These are phyloP conservation scores for Psittacula cyanocephala DNA, from an alignment of 2,113 vertebrate species.

Conservation along the genomic window DNA sequence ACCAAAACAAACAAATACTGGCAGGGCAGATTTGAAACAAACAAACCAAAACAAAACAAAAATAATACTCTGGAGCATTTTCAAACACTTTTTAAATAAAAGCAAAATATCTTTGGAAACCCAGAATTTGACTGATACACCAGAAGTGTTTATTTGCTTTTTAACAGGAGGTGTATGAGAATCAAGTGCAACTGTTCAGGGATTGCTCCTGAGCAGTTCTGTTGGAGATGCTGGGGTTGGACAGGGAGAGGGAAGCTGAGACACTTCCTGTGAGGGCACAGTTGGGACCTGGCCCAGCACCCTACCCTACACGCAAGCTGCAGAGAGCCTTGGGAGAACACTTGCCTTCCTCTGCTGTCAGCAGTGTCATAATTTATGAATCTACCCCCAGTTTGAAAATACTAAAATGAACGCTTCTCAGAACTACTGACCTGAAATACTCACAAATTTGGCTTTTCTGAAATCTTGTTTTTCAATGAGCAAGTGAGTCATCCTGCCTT, in stretches of 20 bases:
- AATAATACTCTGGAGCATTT: neutral
- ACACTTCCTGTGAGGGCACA: neutral
- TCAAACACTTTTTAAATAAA: neutral
- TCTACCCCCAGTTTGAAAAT: neutral
- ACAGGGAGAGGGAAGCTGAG: rapidly evolving
- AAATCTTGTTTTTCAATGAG: neutral
- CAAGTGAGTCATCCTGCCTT: neutral
- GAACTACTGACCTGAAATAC: neutral
- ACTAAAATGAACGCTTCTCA: neutral
- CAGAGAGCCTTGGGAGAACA: neutral
- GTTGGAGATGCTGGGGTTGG: neutral
- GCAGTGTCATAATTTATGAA: neutral
- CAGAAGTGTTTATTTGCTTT: neutral
- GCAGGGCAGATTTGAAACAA: neutral
- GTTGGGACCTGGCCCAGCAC: no score
- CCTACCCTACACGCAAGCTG: neutral
- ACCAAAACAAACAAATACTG: neutral
- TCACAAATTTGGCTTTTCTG: neutral
- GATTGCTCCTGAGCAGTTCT: neutral
- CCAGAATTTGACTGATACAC: neutral
- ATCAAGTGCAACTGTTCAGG: neutral
- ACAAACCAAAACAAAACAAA: neutral
- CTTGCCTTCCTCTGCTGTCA: neutral
- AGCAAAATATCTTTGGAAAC: neutral
- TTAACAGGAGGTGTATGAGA: neutral